Conservation (phyloP, 2,113 vertebrate species). For the Acanthochromis polyacanthus region DNA sequence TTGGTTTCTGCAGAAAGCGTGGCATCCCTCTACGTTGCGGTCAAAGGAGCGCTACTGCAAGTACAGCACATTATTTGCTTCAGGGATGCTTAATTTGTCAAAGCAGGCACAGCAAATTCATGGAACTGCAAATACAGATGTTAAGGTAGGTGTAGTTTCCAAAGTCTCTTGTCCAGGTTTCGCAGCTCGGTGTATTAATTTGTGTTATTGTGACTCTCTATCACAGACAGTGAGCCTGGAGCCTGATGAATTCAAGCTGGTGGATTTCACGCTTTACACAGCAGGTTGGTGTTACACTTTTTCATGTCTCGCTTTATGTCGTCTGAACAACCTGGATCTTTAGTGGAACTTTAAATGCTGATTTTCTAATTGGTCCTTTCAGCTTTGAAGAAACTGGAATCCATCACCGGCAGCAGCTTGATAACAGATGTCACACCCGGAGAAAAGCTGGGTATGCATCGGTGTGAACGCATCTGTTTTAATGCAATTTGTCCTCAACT, state of each 20-base stretch:
- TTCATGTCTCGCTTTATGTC: not conserved
- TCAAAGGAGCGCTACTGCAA: slow-evolving; percentile 34
- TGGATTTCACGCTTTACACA: slow-evolving; percentile 43
- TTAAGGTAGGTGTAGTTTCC: slow-evolving; percentile 55
- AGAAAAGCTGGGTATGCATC: slow-evolving; percentile 56
- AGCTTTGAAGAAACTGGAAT: slow-evolving; percentile 68
- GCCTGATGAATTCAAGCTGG: slow-evolving; percentile 11
- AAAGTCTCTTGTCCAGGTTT: not conserved
- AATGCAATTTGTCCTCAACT: no score
- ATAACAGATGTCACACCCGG: slow-evolving; percentile 36
- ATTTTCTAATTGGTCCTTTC: not conserved
- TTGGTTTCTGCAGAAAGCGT: slow-evolving; percentile 48
- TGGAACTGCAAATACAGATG: slow-evolving; percentile 3
- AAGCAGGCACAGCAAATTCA: slow-evolving; percentile 45
- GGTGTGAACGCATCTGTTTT: no score
- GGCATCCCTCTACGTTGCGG: slow-evolving; percentile 64
- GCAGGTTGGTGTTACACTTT: slow-evolving; percentile 52
- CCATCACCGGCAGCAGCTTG: slow-evolving; percentile 49
- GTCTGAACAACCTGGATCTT: not conserved
- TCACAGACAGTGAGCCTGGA: slow-evolving; percentile 66
- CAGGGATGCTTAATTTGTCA: slow-evolving; percentile 48
- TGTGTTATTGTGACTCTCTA: not conserved
- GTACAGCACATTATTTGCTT: not conserved
- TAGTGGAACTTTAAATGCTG: not conserved
- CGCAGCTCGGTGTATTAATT: not conserved